These are phyloP conservation scores for Ifrita kowaldi DNA, from an alignment of 2,113 vertebrate species.

Conservation along the genomic window DNA sequence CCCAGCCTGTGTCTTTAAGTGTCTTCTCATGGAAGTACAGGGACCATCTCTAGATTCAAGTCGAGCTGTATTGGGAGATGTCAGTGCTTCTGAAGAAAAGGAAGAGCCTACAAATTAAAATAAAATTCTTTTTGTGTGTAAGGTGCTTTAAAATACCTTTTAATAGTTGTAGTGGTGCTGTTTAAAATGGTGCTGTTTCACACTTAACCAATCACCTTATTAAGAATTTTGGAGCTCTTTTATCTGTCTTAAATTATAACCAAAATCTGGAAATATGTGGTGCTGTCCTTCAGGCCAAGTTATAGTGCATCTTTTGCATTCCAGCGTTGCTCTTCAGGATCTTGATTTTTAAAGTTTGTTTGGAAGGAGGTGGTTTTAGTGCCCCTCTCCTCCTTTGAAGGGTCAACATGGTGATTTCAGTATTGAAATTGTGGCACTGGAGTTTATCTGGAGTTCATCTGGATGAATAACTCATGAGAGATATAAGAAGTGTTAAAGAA, in stretches of 20 bases:
- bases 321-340: neutral
- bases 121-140: neutral
- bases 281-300: neutral
- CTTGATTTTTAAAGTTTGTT: neutral
- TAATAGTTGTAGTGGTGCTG: neutral
- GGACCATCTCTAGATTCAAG: neutral
- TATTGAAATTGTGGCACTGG: neutral
- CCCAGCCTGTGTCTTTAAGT: neutral
- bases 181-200: neutral
- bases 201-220: neutral
- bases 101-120: neutral
- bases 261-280: neutral
- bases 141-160: neutral
- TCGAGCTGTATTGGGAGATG: neutral
- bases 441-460: neutral
- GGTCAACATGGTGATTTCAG: neutral
- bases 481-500: neutral
- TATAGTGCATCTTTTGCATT: neutral
- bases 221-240: neutral
- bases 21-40: neutral
- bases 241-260: neutral
- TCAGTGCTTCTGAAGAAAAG: neutral
- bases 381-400: accelerated
- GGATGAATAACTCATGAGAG: neutral
- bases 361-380: neutral